phyloP scores from a whole-genome alignment of 2,888 invertebrate genomes.

The Philonicus albiceps region DNA sequence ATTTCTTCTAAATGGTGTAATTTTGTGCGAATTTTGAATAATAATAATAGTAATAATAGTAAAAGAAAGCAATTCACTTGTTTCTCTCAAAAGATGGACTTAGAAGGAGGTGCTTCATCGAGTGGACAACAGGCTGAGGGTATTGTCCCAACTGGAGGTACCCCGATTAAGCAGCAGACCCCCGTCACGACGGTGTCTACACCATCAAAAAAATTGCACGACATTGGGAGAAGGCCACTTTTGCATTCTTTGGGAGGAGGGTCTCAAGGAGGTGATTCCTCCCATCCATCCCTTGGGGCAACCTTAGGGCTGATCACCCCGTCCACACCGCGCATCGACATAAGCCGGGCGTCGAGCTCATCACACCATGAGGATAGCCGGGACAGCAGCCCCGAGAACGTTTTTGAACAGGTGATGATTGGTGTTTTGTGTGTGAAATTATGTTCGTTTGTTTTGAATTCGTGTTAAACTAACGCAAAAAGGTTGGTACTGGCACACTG shows the following conservation, averaged over 20 bases:
- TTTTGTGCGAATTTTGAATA: neutral
- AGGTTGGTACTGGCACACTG: conserved; percentile 66
- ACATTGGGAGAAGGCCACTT: conserved; percentile 56
- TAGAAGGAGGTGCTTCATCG: neutral
- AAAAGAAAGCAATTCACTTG: neutral
- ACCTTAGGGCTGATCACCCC: conserved; percentile 68
- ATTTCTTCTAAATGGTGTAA: neutral
- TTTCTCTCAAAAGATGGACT: conserved; percentile 31
- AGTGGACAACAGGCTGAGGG: neutral
- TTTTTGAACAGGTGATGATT: conserved; percentile 72
- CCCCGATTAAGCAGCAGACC: conserved; percentile 32
- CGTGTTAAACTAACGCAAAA: conserved; percentile 55
- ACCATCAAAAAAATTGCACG: conserved; percentile 52
- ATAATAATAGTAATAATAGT: neutral
- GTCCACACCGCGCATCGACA: conserved; percentile 84
- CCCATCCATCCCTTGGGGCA: conserved; percentile 50
- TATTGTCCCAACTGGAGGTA: neutral
- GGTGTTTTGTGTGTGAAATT: conserved; percentile 46
- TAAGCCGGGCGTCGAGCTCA: conserved; percentile 87
- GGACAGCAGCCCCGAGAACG: conserved; percentile 85
- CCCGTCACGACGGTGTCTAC: conserved; percentile 53
- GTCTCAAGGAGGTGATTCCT: conserved; percentile 52
- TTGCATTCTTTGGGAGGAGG: conserved; percentile 56
- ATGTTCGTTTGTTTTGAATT: conserved; percentile 52
- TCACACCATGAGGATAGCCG: conserved; percentile 84